These are phyloP conservation scores for Nasonia oneida DNA, from an alignment of 2,888 invertebrate species.

Conservation along the genomic window DNA sequence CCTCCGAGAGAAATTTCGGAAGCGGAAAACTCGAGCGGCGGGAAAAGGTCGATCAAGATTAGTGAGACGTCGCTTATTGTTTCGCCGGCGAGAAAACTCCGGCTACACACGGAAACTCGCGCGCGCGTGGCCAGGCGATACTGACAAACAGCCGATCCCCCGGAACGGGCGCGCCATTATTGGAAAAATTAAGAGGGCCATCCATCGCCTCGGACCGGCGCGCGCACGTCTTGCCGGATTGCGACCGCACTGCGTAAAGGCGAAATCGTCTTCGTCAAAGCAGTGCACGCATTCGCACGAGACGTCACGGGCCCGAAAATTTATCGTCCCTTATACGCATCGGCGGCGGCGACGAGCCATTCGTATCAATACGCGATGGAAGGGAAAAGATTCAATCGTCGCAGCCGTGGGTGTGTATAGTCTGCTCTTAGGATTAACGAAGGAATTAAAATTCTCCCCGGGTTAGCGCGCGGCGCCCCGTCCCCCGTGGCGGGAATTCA, in stretches of 20 bases:
- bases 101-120: background rate
- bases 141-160: constrained; percentile 72
- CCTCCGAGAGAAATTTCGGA: background rate
- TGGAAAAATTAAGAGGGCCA: constrained; percentile 75
- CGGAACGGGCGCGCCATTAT: constrained; percentile 70
- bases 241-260: background rate
- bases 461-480: background rate
- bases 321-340: constrained; percentile 7
- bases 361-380: background rate
- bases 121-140: constrained; percentile 22
- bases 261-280: background rate
- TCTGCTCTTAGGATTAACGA: constrained; percentile 34
- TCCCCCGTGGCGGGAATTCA: constrained; percentile 46
- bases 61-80: constrained; percentile 51
- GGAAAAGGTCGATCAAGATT: constrained; percentile 36
- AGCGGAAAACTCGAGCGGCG: background rate
- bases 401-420: background rate
- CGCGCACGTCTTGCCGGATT: constrained; percentile 33
- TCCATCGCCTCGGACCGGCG: constrained; percentile 64
- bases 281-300: background rate
- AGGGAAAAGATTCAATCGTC: constrained; percentile 33
- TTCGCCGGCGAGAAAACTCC: constrained; percentile 28
- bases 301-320: background rate
- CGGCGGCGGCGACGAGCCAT: background rate
- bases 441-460: constrained; percentile 54